A percentile compares a stretch with the other conserved stretches of the same genome.
Conservation (phyloP, 2,113 vertebrate genomes). For the Mystacornis crossleyi region DNA sequence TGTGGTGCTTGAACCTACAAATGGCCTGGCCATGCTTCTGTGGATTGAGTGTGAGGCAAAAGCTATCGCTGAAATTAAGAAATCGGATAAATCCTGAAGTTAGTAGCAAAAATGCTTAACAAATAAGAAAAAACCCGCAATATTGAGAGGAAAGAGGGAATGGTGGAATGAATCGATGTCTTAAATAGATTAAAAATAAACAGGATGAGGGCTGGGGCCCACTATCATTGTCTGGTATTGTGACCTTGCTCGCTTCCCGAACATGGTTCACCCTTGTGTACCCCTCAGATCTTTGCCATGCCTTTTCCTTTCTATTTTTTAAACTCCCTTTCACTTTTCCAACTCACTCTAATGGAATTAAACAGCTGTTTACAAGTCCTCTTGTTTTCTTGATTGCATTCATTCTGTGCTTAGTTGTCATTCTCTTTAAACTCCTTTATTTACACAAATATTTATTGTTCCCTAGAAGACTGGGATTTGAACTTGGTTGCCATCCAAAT, state of each 20-base stretch:
- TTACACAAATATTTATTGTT: not conserved
- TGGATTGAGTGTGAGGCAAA: not conserved
- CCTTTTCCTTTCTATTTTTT: not conserved
- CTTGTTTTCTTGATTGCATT: not conserved
- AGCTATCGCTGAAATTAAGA: not conserved
- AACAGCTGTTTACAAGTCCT: not conserved
- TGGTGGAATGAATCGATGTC: not conserved
- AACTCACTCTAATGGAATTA: not conserved
- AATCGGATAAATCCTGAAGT: not conserved
- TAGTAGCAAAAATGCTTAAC: not conserved
- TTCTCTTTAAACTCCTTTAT: not conserved
- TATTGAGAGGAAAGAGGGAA: not conserved
- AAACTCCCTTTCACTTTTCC: not conserved
- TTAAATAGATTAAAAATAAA: not conserved
- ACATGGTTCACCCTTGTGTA: not conserved
- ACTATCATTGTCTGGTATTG: not conserved
- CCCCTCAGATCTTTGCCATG: not conserved
- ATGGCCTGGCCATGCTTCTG: not conserved
- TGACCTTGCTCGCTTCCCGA: not conserved
- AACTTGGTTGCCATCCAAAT: not conserved
- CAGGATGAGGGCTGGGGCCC: not conserved
- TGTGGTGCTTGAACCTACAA: not conserved
- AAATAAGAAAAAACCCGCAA: not conserved
- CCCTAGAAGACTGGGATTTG: not conserved
- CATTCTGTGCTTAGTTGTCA: not conserved